Conservation (phyloP, 1,140 invertebrate species). For the Euglossa dilemma region DNA sequence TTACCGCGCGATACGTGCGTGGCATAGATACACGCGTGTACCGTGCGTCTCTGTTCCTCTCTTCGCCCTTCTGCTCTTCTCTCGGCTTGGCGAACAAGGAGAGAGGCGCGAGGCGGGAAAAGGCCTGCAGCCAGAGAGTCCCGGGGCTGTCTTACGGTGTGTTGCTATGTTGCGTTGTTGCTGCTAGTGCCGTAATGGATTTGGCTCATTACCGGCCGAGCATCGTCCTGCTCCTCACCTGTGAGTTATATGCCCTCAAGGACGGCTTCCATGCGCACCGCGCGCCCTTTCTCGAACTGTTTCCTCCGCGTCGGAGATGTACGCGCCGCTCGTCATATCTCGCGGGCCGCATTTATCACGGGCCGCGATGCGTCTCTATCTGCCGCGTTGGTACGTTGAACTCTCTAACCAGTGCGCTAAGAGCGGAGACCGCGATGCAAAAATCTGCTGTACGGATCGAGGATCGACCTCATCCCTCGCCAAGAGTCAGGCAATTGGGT, state of each 20-base stretch:
- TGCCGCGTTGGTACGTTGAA: not conserved
- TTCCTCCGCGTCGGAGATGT: slow-evolving; percentile 23
- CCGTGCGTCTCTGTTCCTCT: not conserved
- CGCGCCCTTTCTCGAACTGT: slow-evolving; percentile 46
- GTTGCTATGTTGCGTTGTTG: slow-evolving; percentile 48
- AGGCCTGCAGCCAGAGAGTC: slow-evolving; percentile 19
- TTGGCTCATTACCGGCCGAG: slow-evolving; percentile 69
- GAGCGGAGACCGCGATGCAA: not conserved
- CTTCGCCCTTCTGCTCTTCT: not conserved
- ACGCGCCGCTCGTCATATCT: slow-evolving; percentile 31
- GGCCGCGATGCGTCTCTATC: slow-evolving; percentile 20
- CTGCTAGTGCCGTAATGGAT: slow-evolving; percentile 66
- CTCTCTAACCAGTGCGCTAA: not conserved
- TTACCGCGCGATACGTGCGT: slow-evolving; percentile 67
- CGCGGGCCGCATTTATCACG: slow-evolving; percentile 13
- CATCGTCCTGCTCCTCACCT: slow-evolving; percentile 49
- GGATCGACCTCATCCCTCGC: too few species aligned
- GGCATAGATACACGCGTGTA: slow-evolving; percentile 57
- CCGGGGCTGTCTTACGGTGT: slow-evolving; percentile 45
- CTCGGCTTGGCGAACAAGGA: not conserved
- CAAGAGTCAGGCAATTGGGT: too few species aligned
- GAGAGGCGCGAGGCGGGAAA: not conserved
- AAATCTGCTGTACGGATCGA: too few species aligned
- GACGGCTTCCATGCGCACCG: slow-evolving; percentile 45
- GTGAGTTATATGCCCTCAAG: slow-evolving; percentile 60